These are phyloP conservation scores for Chrysina gloriosa DNA, from an alignment of 2,888 invertebrate species.

Conservation along the genomic window DNA sequence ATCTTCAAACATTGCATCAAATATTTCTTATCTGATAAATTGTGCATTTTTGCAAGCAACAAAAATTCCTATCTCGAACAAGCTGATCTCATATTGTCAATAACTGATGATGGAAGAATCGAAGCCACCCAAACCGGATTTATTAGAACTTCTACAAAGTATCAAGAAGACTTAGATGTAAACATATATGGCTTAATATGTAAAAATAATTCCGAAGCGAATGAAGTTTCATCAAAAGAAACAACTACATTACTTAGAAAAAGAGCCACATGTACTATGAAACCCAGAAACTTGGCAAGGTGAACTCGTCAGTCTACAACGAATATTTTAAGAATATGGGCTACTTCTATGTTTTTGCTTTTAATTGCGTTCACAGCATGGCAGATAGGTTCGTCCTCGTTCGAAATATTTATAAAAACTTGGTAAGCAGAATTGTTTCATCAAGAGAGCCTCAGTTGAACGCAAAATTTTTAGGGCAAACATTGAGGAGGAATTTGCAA, in stretches of 20 bases:
- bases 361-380: conserved; percentile 51
- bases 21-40: conserved; percentile 54
- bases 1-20: conserved; percentile 73
- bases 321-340: conserved; percentile 55
- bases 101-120: conserved; percentile 41
- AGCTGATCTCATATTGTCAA: conserved; percentile 50
- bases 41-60: conserved; percentile 56
- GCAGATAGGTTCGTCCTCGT: conserved; percentile 46
- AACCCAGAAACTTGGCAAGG: conserved; percentile 52
- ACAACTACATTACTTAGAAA: conserved; percentile 25
- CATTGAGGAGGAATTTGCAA: conserved; percentile 44
- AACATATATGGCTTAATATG: conserved; percentile 32
- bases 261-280: conserved; percentile 48
- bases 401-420: conserved; percentile 40
- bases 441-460: neutral
- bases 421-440: conserved; percentile 32
- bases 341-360: conserved; percentile 49
- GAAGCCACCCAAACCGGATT: conserved; percentile 19
- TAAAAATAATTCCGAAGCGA: conserved; percentile 16
- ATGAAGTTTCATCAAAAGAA: conserved; percentile 15
- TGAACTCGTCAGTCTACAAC: conserved; percentile 52
- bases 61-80: conserved; percentile 54
- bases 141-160: conserved; percentile 55
- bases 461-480: conserved; percentile 45
- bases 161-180: conserved; percentile 39